Conservation (phyloP, 2,888 invertebrate genomes). For the Drosophila neotestacea region DNA sequence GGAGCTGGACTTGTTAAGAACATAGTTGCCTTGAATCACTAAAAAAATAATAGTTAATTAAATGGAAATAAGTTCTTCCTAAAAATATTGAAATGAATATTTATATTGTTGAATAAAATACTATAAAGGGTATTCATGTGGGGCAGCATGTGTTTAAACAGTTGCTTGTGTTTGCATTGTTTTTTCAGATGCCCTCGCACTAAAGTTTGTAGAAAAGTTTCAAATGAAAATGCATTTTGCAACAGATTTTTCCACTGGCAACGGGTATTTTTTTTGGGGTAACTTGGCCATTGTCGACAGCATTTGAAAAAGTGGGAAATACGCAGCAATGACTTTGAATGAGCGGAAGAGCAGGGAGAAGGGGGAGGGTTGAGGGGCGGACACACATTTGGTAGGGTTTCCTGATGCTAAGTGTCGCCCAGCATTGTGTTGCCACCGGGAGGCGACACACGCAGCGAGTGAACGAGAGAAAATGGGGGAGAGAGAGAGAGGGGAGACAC, state of each 20-base stretch:
- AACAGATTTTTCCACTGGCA: slow-evolving; percentile 69
- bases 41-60: too few species aligned
- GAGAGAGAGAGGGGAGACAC: slow-evolving; percentile 24
- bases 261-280: slow-evolving; percentile 40
- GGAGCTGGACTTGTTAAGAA: too few species aligned
- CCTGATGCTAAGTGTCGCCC: slow-evolving; percentile 62
- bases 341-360: slow-evolving; percentile 30
- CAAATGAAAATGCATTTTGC: slow-evolving; percentile 78
- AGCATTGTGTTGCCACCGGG: slow-evolving; percentile 7
- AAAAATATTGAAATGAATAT: too few species aligned
- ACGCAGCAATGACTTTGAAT: slow-evolving; percentile 73
- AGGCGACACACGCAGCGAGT: slow-evolving; percentile 1
- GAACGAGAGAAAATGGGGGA: background rate
- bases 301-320: slow-evolving; percentile 72
- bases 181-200: slow-evolving; percentile 50
- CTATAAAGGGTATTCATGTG: slow-evolving; percentile 11
- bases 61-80: too few species aligned
- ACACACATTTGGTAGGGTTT: slow-evolving; percentile 63
- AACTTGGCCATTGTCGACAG: slow-evolving; percentile 56
- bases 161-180: slow-evolving; percentile 52
- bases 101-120: background rate
- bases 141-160: background rate
- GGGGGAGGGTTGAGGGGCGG: slow-evolving; percentile 7
- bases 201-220: slow-evolving; percentile 66
- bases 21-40: too few species aligned